A percentile compares a stretch with the other conserved stretches of the same genome.
These are phyloP conservation scores for Philhelius pedissequus DNA, from an alignment of 2,888 invertebrate genomes.

Conservation along the genomic window DNA sequence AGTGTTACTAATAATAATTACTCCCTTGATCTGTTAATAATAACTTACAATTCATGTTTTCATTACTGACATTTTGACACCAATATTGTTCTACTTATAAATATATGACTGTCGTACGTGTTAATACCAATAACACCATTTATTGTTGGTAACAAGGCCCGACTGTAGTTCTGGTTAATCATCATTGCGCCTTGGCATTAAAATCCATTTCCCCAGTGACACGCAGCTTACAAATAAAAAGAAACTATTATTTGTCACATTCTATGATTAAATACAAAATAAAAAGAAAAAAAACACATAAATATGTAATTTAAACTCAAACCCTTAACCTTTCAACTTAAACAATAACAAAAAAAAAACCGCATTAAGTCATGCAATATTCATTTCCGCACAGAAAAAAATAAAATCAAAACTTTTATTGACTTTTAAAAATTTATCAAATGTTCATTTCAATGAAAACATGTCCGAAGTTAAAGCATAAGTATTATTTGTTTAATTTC, in stretches of 20 bases:
- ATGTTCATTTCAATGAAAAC: constrained; percentile 23
- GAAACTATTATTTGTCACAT: constrained; percentile 5
- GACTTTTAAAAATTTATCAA: constrained; percentile 9
- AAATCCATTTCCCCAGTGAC: constrained; percentile 12
- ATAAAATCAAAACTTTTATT: constrained; percentile 21
- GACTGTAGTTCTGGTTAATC: constrained; percentile 23
- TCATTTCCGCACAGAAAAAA: constrained; percentile 54
- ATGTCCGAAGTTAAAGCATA: constrained; percentile 21
- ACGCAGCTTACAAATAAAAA: background rate
- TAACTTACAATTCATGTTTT: background rate
- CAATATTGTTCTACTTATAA: constrained; percentile 36
- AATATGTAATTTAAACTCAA: background rate
- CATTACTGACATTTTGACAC: constrained; percentile 2
- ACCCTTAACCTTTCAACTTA: constrained; percentile 31
- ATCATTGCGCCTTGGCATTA: constrained; percentile 32
- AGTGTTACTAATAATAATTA: constrained; percentile 18
- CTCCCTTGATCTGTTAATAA: constrained; percentile 23
- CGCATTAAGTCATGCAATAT: constrained; percentile 11
- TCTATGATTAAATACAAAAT: background rate
- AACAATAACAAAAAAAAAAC: background rate
- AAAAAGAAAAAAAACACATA: background rate
- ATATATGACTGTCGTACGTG: background rate
- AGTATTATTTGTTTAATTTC: background rate
- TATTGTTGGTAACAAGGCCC: constrained; percentile 34
- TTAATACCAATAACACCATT: background rate